Conservation (phyloP, 2,113 vertebrate genomes). For the Lathamus discolor region DNA sequence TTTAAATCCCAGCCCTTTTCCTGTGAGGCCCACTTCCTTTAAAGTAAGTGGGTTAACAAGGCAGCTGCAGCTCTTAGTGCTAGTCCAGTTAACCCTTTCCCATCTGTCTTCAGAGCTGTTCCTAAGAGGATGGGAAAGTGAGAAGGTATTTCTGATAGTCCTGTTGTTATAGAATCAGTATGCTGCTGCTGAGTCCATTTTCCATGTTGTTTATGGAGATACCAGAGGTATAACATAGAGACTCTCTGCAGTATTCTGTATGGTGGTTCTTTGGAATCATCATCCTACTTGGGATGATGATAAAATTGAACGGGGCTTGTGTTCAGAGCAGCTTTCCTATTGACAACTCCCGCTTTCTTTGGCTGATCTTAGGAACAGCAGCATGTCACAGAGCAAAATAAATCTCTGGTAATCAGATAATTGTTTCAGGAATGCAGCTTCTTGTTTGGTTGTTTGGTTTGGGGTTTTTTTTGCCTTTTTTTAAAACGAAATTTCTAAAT, state of each 20-base stretch:
- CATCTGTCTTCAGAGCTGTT: not conserved
- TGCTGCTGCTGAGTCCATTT: not conserved
- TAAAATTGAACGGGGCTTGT: not conserved
- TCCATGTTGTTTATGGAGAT: fast-evolving
- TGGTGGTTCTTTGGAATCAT: not conserved
- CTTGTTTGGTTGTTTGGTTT: not conserved
- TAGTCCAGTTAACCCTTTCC: not conserved
- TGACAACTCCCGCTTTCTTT: not conserved
- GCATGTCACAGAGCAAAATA: not conserved
- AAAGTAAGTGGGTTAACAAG: not conserved
- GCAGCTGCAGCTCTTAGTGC: not conserved
- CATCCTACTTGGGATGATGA: not conserved
- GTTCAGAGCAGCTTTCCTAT: not conserved
- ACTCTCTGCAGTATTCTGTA: not conserved
- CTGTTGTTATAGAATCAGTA: not conserved
- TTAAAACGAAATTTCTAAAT: not conserved
- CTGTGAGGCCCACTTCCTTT: conserved; percentile 24
- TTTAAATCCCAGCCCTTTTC: conserved; percentile 22
- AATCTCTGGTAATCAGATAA: fast-evolving
- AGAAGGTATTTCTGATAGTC: not conserved
- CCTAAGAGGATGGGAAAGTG: not conserved
- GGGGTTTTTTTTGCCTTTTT: not conserved
- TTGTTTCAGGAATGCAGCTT: not conserved
- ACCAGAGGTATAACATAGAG: not conserved
- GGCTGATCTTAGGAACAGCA: not conserved